Base-by-base conservation (phyloP, 2,113 vertebrate species). In the Anguilla japonica region DNA sequence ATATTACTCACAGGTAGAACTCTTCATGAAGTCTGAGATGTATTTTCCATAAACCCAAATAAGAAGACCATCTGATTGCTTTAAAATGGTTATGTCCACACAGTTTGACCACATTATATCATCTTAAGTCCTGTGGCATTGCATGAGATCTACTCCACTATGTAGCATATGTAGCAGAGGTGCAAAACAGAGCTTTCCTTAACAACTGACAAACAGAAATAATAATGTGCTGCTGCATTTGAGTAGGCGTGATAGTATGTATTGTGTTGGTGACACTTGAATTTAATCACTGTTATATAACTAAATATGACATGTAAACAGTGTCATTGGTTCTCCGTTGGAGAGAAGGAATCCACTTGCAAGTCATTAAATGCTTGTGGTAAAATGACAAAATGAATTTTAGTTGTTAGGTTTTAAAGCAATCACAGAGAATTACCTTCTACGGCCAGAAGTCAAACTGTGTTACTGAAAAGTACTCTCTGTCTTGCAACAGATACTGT, bases 381-480 rank as follows among this genome's bases (percentile, higher is more conserved):
- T 8, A 71, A n/a, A 71, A 71, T 22, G 26, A 71, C 20, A 22
- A 4, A 71, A 22, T 71, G 3, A 22, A 71, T 71, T 22, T 26
- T 3, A 5, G 63, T 71, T 5, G 26, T 71, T 71, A 71, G 63
- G 63, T n/a, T 71, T 71, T 71, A 71, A 71, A 71, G 9, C 63
- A 71, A n/a, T 71, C 71, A 75, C 29, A 34, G 8, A 34, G 71
- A 75, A 75, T 29, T 75, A 75, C 71, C n/a, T n/a, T 26, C n/a
- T 9, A 75, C 71, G 13, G 11, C 71, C 29, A 9, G 71, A 34
- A 75, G 71, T 75, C 86, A 89, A 43, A n/a, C n/a, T 20, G 16
- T 80, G 57, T n/a, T 50, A 84, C 88, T 79, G 57, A 88, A 91
- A 90, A 89, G 91, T 88, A 79, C 84, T 71, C 83, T 86, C n/a